Evolutionary conservation across 2,113 vertebrate species (phyloP), one percentile per base, ranked within the genome.

Genomic region (Andinoacara biseriatus): DNA sequence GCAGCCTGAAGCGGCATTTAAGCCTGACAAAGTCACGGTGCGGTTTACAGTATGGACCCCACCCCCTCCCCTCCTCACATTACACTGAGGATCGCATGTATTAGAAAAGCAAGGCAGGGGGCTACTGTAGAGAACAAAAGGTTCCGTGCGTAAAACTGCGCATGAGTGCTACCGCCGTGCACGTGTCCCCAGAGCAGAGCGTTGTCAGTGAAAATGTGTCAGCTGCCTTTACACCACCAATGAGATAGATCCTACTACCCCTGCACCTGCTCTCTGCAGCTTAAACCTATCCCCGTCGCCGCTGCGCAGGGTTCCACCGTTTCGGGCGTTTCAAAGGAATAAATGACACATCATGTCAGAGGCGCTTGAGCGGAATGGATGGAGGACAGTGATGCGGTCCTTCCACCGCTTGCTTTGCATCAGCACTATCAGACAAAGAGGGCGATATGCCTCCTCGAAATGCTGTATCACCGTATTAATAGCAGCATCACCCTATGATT

Each of bases 391-490:
- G 80, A 78, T 82, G 81, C 76, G 52, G 59, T 61, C 56, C 52
- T 56, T 74, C 17, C 40, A 5, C 6, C 46, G 58, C 49, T 58
- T 82, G 82, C 72, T 80, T 87, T 91, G 89, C 92, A 91, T 86
- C 89, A 93, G 83, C 93, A 88, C 72, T 63, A 86, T 69, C 65
- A 94, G 92, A 94, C 93, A 95, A 95, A 95, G 94, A 86, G 84
- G 83, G 78, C 82, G 90, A 38, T 67, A 78, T 74, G 76, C 76
- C 56, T 81, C 35, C 74, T 84, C 82, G 91, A 90, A 95, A 52
- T 94, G 95, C 94, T 95, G 94, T 58, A 93, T 96, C 95, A 95
- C 93, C 80, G 81, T 86, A 74, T 89, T 56, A 76, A 89, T 80
- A 89, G 72, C 87, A 88, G 78, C 87, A 78, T 78, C 83, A 76